Conservation (phyloP, 2,797 vertebrate species). For the Sebastolobus altivelis region DNA sequence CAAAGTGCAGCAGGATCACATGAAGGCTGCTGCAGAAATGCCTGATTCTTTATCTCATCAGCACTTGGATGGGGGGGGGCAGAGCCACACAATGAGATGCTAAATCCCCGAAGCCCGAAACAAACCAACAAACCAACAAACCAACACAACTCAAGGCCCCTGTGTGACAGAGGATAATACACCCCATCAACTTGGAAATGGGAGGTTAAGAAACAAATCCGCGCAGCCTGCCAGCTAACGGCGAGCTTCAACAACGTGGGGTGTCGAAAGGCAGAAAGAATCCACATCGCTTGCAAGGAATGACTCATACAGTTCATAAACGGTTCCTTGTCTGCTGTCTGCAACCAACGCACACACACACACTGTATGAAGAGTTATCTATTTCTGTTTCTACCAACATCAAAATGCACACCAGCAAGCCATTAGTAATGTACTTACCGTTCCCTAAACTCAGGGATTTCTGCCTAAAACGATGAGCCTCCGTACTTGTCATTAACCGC, state of each 20-base stretch:
- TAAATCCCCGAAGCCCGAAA: conserved; percentile 36
- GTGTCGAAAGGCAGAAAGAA: conserved; percentile 53
- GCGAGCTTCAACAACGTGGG: conserved; percentile 29
- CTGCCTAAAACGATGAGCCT: conserved; percentile 45
- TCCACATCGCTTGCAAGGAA: conserved; percentile 32
- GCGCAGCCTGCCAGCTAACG: conserved; percentile 22
- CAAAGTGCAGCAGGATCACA: conserved; percentile 69
- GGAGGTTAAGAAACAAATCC: conserved; percentile 55
- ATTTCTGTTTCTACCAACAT: conserved; percentile 8
- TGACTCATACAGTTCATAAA: conserved; percentile 35
- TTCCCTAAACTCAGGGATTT: conserved; percentile 16
- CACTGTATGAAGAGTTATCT: conserved; percentile 4
- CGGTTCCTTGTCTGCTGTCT: conserved; percentile 30
- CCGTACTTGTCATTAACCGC: conserved; percentile 56
- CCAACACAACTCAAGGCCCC: conserved; percentile 26
- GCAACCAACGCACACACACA: conserved; percentile 2
- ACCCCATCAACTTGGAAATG: conserved; percentile 50
- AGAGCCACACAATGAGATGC: conserved; percentile 56
- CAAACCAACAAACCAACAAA: conserved; percentile 60
- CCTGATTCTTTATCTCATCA: conserved; percentile 72
- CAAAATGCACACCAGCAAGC: conserved; percentile 21
- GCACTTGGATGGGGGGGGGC: conserved; percentile 30
- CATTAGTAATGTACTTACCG: neutral
- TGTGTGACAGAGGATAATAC: conserved; percentile 44
- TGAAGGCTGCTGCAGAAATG: conserved; percentile 62